These are phyloP conservation scores for Passer montanus DNA, from an alignment of 2,113 vertebrate species.

Conservation along the genomic window DNA sequence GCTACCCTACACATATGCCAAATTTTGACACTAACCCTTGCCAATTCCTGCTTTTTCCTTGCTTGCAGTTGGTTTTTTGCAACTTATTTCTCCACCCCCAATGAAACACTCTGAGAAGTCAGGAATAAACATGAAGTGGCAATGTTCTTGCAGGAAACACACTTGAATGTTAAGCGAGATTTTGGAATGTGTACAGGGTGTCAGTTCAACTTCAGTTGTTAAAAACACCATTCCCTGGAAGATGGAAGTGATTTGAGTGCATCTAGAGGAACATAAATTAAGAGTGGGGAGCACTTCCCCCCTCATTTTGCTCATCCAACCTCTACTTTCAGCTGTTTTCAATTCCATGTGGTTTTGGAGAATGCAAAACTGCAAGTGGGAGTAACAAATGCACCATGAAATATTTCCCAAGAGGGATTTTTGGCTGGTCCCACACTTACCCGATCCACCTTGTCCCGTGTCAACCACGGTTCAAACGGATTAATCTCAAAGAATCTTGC, in stretches of 20 bases:
- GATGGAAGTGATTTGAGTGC: background rate
- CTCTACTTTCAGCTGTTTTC: background rate
- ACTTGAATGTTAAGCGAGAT: rapidly evolving
- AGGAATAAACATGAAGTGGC: background rate
- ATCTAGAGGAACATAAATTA: background rate
- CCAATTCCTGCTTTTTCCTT: background rate
- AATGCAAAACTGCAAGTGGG: background rate
- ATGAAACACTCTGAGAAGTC: background rate
- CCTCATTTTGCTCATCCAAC: background rate
- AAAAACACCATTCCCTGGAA: background rate
- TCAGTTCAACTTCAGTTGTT: background rate
- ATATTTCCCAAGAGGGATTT: background rate
- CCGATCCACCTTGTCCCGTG: slow-evolving; percentile 90
- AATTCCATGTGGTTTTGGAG: background rate
- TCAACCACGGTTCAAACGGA: slow-evolving; percentile 90
- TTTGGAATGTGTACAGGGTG: background rate
- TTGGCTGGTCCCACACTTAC: slow-evolving; percentile 71
- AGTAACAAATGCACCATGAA: background rate
- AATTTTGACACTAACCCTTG: background rate
- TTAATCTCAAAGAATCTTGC: slow-evolving; percentile 83
- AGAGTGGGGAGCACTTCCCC: background rate
- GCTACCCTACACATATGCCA: background rate
- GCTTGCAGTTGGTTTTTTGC: background rate
- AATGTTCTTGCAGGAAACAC: background rate
- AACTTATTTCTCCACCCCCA: background rate